phyloP scores from a whole-genome alignment of 2,113 vertebrate species.

The Petaurus breviceps region DNA sequence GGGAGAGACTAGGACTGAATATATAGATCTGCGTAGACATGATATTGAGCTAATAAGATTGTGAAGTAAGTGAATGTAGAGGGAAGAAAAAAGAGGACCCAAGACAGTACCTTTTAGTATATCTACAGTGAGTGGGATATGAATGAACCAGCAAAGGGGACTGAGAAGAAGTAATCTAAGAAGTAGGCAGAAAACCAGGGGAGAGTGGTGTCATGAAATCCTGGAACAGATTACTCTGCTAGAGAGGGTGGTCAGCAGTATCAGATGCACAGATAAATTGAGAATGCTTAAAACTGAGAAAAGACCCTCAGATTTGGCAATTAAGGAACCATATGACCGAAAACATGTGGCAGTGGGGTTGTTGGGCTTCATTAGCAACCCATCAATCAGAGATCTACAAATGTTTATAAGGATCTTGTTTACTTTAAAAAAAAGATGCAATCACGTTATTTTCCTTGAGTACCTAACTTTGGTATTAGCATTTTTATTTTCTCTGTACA shows the following conservation, averaged over 20 bases:
- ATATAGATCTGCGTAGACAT: not conserved
- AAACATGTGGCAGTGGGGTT: too few species aligned
- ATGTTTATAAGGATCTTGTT: not conserved
- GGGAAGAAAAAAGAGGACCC: not conserved
- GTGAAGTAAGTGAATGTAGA: not conserved
- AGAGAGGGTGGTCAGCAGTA: not conserved
- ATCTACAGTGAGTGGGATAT: not conserved
- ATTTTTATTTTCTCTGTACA: constrained; percentile 74
- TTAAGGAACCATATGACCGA: not conserved
- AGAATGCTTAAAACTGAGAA: not conserved
- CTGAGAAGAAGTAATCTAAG: not conserved
- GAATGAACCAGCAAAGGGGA: not conserved
- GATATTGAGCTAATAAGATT: not conserved
- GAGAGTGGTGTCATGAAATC: not conserved
- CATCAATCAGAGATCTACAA: not conserved
- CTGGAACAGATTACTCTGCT: not conserved
- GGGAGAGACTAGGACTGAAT: not conserved
- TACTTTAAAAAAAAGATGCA: not conserved
- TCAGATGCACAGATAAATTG: not conserved
- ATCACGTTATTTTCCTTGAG: not conserved
- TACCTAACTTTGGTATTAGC: not conserved
- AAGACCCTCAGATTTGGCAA: not conserved
- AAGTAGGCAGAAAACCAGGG: not conserved
- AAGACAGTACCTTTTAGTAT: not conserved
- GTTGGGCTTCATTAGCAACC: not conserved